A percentile compares a stretch with the other conserved stretches of the same genome.
phyloP scores from a whole-genome alignment of 2,113 vertebrate species.

The Promerops cafer region DNA sequence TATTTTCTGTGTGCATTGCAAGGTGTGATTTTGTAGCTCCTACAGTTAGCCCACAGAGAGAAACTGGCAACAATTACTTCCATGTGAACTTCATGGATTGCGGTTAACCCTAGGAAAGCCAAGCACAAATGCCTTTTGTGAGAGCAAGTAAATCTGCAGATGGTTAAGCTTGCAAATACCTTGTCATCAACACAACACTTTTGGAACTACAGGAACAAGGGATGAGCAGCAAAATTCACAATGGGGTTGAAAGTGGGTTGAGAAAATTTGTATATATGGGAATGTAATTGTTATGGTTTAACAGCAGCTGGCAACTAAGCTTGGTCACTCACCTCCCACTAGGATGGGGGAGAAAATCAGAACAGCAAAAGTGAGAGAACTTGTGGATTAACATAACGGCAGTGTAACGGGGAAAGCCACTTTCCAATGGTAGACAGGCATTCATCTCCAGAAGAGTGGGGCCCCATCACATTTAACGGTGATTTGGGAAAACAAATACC shows the following conservation, averaged over 20 bases:
- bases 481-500: not conserved
- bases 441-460: not conserved
- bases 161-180: not conserved
- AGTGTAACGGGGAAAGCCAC: not conserved
- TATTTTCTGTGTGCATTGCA: not conserved
- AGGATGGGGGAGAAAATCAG: not conserved
- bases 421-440: not conserved
- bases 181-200: not conserved
- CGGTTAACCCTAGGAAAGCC: not conserved
- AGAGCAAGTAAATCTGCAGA: not conserved
- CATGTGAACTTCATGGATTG: not conserved
- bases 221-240: not conserved
- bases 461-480: no score
- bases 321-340: not conserved
- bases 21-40: not conserved
- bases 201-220: not conserved
- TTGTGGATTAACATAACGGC: not conserved
- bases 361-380: not conserved
- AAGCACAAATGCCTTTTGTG: not conserved
- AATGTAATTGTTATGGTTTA: not conserved
- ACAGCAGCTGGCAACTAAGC: not conserved
- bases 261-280: not conserved
- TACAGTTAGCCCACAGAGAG: not conserved
- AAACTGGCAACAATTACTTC: not conserved
- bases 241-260: accelerated